These are phyloP conservation scores for Norana najaformis DNA, from an alignment of 2,888 invertebrate species.

Conservation along the genomic window DNA sequence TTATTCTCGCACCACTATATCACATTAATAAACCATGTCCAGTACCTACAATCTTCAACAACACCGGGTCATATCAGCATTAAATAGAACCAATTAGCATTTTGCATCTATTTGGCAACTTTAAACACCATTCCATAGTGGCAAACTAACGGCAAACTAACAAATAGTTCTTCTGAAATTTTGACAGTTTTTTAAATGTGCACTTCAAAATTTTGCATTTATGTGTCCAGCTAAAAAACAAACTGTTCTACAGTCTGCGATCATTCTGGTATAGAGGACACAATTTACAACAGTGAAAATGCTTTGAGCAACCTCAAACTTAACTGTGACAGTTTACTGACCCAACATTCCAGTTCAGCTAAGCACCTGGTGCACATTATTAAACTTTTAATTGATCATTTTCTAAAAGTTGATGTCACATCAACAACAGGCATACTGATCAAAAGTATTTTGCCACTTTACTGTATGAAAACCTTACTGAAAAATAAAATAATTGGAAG, in stretches of 20 bases:
- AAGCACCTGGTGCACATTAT: not conserved
- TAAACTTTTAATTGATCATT: not conserved
- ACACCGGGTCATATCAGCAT: not conserved
- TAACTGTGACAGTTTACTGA: too few species aligned
- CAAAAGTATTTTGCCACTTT: not conserved
- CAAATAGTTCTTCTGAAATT: not conserved
- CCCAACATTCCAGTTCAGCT: not conserved
- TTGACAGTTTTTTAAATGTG: not conserved
- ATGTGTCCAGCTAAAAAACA: too few species aligned
- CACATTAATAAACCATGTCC: not conserved
- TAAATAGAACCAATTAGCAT: not conserved
- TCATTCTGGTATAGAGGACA: not conserved
- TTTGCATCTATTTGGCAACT: not conserved
- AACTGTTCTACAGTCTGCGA: not conserved
- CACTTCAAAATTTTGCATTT: too few species aligned
- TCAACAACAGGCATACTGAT: not conserved
- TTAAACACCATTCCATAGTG: not conserved
- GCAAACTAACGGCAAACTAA: not conserved
- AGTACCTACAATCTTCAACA: not conserved
- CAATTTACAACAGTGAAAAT: not conserved
- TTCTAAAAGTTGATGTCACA: not conserved
- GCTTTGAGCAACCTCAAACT: not conserved
- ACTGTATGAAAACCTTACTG: not conserved
- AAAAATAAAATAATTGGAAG: not conserved
- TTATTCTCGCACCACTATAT: not conserved